Base-by-base conservation (phyloP, 2,888 invertebrate species). In the Furcula furcula region DNA sequence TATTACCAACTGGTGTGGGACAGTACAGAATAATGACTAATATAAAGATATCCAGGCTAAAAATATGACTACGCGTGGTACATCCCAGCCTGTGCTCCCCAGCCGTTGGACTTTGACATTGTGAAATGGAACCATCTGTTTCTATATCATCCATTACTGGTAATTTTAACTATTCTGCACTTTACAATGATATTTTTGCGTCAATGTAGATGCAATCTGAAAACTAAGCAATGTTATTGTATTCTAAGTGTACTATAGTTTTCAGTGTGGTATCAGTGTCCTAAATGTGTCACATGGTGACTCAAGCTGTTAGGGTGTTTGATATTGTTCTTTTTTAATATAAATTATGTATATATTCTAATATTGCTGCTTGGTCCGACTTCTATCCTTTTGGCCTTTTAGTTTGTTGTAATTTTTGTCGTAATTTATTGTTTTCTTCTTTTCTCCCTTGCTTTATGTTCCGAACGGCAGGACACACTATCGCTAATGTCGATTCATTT, bases 231-330 rank as follows among this genome's bases (percentile, higher is more conserved):
- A 14, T 14, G 9, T 13, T 14, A 26, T 3, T 26, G 13, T 26
- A n/a, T 3, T 2, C 14, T 7, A 7, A 5, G 14, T 14, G n/a
- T 14, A 7, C 7, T 5, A 9, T 25, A 7, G 14, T 9, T 14
- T 26, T 26, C 26, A 26, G 14, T 26, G 12, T 9, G 13, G 11
- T 22, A 20, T 5, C 73, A 55, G 54, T 73, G 79, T 32, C 76
- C 82, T 65, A 76, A 81, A 82, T 82, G 81, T 80, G 82, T 81
- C 80, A 81, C 47, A 35, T 42, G 44, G 51, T 80, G 81, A 79
- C 40, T 81, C 77, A 81, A 49, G 36, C 39, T 38, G 56, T 51
- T 55, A 64, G 69, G 57, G 68, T 65, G 68, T 64, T 46, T 56
- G 36, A 37, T 56, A 53, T 45, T 63, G 54, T 64, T 59, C n/a